Percentiles rank a stretch among this genome's conserved stretches.
These are phyloP conservation scores for Guaruba guarouba DNA, from an alignment of 2,113 vertebrate genomes.

Conservation along the genomic window DNA sequence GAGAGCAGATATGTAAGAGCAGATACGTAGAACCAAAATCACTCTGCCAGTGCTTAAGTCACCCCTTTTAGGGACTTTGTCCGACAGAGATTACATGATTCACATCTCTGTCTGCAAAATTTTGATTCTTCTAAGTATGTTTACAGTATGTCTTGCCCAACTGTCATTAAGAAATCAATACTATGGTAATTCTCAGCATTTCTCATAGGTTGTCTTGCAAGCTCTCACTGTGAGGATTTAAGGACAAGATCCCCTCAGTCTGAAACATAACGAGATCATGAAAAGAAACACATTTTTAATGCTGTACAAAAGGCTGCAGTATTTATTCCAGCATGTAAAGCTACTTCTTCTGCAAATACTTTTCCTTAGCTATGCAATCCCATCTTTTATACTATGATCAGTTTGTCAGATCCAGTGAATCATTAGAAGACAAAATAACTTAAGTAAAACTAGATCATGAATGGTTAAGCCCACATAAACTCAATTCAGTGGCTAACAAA, in stretches of 20 bases:
- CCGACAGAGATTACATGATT: background rate
- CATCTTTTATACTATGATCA: background rate
- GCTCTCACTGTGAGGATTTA: background rate
- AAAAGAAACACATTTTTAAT: background rate
- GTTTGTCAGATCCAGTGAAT: background rate
- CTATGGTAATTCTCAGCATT: background rate
- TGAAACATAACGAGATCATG: rapidly evolving
- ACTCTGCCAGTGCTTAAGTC: background rate
- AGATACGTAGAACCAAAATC: background rate
- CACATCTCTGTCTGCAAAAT: background rate
- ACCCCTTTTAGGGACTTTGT: background rate
- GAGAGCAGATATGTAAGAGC: background rate
- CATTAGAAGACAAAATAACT: background rate
- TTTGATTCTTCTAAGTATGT: background rate
- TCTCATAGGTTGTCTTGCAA: background rate
- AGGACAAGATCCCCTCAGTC: background rate
- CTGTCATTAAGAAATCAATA: background rate
- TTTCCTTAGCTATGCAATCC: background rate
- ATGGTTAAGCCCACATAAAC: background rate
- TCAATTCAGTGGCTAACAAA: background rate
- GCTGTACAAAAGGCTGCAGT: background rate
- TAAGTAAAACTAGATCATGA: background rate
- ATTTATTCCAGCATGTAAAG: background rate
- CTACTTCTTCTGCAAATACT: background rate
- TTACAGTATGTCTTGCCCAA: background rate